Evolutionary conservation across 2,888 invertebrate species (phyloP), one percentile per base, ranked within the genome.

Genomic region (Cheilosia scutellata): DNA sequence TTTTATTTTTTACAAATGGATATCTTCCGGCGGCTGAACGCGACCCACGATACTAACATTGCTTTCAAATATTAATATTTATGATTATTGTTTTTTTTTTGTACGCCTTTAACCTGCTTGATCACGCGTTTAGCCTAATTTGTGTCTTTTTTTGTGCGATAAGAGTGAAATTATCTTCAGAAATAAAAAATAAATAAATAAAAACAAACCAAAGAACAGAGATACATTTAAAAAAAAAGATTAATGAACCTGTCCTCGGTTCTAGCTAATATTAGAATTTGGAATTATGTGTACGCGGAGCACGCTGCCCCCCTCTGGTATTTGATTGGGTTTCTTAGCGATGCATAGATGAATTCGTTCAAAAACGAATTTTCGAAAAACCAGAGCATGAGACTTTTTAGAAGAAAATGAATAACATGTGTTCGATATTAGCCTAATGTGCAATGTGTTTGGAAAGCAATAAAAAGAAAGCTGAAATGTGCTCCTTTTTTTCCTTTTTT

Each of bases 181-280:
- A 37, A 11, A 37, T 20, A 63, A 13, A 58, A 51, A 49, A 29
- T 58, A 57, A 70, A 55, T 37, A 51, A 31, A 47, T n/a, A 20
- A 4, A 29, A 53, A 20, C 2, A 42, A 40, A 31, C 31, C 6
- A 16, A 9, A 27, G 27, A 6, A 29, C 47, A 7, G 20, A 47
- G 51, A 25, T 42, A 62, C 37, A 51, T 72, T 62, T 66, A 72
- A 71, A 20, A 20, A 20, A 82, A 71, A 82, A 82, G 76, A 86
- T 82, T 77, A 75, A 82, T 82, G 82, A 82, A 86, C 86, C 86
- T 86, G 86, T 86, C 82, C 47, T 72, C 82, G 55, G 58, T 71
- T 71, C 37, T 57, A 62, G 72, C 77, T 86, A 86, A 86, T 82
- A 82, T 77, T 86, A 86, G 86, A 86, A 76, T 70, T 33, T 74